Base-by-base conservation (phyloP, 23 tunicate genomes). In the Halocynthia aurantium region DNA sequence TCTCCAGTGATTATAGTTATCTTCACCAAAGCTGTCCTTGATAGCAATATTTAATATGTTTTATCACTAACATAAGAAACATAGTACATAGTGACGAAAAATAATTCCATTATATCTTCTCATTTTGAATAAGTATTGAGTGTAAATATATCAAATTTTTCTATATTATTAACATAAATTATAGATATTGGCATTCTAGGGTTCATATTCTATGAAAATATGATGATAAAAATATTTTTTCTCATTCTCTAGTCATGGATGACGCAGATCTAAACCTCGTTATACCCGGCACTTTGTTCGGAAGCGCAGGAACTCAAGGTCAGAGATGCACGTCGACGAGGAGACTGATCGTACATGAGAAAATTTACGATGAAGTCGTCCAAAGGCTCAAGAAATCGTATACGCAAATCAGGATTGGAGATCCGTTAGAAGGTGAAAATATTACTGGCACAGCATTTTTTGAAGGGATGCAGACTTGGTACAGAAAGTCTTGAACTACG, bases 241-340 rank as follows among this genome's bases (percentile, higher is more conserved):
- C 44, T 31, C 44, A 31, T 74, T 53, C 19, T n/a, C n/a, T 55
- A 91, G 98, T 92, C 11, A 76, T 92, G 92, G 88, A 79, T 9
- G 98, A 92, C 75, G 92, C 92, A 6, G 87, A 92, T 71, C 54
- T 92, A 61, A 92, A 92, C 81, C 90, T 92, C 79, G 99, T 94
- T 10, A 86, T 88, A 7, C 67, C 80, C 22, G 81, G 95, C 22
- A 78, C 91, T 8, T 51, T 94, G 74, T 94, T 94, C 64, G 99
- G 97, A 18, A 84, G 90, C 49, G 94, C 85, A 5, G 99, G 99
- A 13, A 94, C 99, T 20, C 99, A 94, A 67, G 99, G 99, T 15
- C 99, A 94, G 71, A 77, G 99, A 10, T 94, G 99, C 71, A 94
- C 99, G 0, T 81, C 95, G 5, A 81, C 90, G 0, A 57, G 99